Evolutionary conservation across 1,140 invertebrate genomes (phyloP).

Genomic region (Caerostris darwini): DNA sequence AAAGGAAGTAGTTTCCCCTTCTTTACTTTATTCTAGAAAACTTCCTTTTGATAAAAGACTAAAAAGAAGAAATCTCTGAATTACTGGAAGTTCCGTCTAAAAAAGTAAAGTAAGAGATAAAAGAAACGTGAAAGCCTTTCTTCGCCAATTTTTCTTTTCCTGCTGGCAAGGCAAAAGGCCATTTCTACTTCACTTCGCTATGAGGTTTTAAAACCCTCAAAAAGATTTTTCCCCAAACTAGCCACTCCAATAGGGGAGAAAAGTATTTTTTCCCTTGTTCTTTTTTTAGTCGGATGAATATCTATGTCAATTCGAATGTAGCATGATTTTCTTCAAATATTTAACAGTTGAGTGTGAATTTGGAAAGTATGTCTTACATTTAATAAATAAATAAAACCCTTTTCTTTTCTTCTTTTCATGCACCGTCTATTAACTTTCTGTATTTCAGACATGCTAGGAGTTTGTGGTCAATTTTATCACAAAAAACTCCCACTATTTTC

Average conservation of each 20-base stretch:
- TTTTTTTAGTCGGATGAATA: background rate
- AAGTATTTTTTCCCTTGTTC: background rate
- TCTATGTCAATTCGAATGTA: background rate
- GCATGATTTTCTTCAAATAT: background rate
- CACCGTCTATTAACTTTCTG: too few species aligned
- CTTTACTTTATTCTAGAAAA: background rate
- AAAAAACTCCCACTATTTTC: too few species aligned
- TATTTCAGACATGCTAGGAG: too few species aligned
- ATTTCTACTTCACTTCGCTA: background rate
- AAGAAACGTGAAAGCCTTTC: background rate
- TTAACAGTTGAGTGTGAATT: background rate
- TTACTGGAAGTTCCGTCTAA: background rate
- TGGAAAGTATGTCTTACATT: background rate
- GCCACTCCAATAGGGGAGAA: background rate
- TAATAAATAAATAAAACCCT: background rate
- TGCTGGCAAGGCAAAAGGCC: background rate
- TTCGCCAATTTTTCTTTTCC: background rate
- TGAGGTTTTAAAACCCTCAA: conserved; percentile 9
- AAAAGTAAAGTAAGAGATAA: background rate
- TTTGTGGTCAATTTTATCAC: too few species aligned
- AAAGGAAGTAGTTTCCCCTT: background rate
- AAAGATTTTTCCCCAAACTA: background rate
- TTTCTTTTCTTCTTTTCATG: background rate
- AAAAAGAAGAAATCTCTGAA: background rate
- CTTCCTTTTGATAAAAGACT: background rate